These are phyloP conservation scores for Zonotrichia albicollis DNA, from an alignment of 2,797 vertebrate genomes.

Conservation along the genomic window DNA sequence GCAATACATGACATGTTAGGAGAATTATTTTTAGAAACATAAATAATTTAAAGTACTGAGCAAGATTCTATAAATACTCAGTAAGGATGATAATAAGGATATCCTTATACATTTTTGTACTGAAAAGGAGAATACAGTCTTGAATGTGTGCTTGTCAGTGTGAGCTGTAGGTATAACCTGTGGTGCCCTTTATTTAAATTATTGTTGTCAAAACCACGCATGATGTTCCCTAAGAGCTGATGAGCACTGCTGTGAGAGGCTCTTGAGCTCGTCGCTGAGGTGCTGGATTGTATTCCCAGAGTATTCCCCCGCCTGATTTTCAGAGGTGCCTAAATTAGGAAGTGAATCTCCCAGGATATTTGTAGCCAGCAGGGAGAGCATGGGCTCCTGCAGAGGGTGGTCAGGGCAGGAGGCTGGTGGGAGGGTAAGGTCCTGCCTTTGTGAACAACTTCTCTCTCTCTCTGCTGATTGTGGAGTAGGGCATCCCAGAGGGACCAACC, in stretches of 20 bases:
- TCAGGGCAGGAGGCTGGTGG: not conserved
- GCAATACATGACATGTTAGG: constrained; percentile 16
- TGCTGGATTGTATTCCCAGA: not conserved
- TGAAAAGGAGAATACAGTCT: not conserved
- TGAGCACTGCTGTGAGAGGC: not conserved
- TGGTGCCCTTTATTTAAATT: not conserved
- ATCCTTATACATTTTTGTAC: not conserved
- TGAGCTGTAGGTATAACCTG: not conserved
- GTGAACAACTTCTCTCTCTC: not conserved
- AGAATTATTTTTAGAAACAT: constrained; percentile 55
- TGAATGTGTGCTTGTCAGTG: not conserved
- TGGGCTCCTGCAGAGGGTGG: not conserved
- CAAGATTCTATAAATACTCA: constrained; percentile 11
- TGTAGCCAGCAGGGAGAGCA: not conserved
- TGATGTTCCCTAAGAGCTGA: not conserved
- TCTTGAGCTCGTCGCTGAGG: not conserved
- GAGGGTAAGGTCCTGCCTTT: not conserved
- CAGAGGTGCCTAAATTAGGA: not conserved
- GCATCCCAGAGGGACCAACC: not conserved
- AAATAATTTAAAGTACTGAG: constrained; percentile 45
- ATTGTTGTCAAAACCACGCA: not conserved
- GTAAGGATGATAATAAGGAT: not conserved
- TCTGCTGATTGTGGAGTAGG: not conserved
- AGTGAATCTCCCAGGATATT: not conserved
- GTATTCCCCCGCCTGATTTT: not conserved